Base-by-base conservation (phyloP, 1,140 invertebrate species). In the Trichonephila clavipes region DNA sequence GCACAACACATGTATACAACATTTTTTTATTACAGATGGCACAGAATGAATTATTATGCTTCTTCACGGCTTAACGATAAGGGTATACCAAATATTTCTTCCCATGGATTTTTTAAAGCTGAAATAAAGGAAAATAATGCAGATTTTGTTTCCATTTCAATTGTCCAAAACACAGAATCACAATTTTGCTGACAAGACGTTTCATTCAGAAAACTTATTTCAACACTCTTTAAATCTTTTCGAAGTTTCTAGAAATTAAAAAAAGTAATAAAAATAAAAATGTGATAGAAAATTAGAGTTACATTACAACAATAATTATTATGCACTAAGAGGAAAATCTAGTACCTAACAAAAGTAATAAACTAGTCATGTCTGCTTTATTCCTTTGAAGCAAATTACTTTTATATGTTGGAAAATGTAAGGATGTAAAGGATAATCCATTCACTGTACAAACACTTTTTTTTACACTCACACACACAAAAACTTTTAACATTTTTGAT, bases 71-170 rank as follows among this genome's bases (percentile, higher is more conserved):
- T 85, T 21, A 92, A 58, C 21, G 90, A 77, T 77, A 92, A 44
- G 28, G 90, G 82, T 5, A 92, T 21, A 24, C 72, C 72, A 58
- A 92, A 92, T 66, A 92, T 85, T 85, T 66, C 90, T 66, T 92
- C 90, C 90, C 90, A 92, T 66, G 90, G 90, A 24, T 21, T 69
- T 85, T 92, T 92, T 24, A 92, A 81, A 58, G 82, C 90, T 28
- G 28, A 66, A 24, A 92, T 58, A 19, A 92, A 85, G 5, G 90
- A 92, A 85, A 92, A 92, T 12, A 92, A 24, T 10, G 90, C 58
- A 51, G 90, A 92, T 85, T 92, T 92, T 5, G 90, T 85, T 19
- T 92, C 81, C 62, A 66, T 85, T 92, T 85, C 64, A 66, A 92
- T 51, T 24, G 61, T 92, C 90, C 90, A 92, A 28, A 61, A 34